These are phyloP conservation scores for Plecturocebus donacophilus DNA, from an alignment of 2,113 vertebrate species.

Conservation along the genomic window DNA sequence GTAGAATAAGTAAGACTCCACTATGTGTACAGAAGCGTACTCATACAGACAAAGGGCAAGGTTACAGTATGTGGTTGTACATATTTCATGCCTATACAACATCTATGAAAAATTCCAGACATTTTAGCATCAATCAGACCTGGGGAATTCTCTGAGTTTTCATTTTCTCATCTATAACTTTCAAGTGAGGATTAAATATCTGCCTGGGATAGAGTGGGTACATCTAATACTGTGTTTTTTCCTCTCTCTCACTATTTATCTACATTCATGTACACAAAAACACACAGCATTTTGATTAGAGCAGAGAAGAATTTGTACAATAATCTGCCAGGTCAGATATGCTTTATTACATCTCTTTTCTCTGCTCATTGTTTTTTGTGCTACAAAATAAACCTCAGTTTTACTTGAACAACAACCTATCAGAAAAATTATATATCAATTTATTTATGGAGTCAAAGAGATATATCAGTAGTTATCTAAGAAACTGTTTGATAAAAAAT, in stretches of 20 bases:
- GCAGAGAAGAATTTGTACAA: neutral
- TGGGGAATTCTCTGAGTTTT: neutral
- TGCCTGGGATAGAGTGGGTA: neutral
- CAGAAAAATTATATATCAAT: neutral
- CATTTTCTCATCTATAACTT: neutral
- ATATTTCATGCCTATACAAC: too few relatives aligned
- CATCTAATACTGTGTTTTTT: neutral
- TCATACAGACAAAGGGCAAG: neutral
- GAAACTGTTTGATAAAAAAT: neutral
- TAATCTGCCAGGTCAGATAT: neutral
- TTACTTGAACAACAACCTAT: neutral
- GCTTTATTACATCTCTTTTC: neutral
- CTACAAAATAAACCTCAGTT: neutral
- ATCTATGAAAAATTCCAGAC: neutral
- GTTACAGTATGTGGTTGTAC: too few relatives aligned
- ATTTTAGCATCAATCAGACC: neutral
- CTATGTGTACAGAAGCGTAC: neutral
- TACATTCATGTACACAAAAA: neutral
- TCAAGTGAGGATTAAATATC: neutral
- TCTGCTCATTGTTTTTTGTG: neutral
- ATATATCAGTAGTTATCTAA: neutral
- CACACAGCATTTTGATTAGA: neutral
- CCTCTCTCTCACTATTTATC: neutral
- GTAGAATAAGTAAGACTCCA: neutral
- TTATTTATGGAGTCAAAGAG: neutral